Evolutionary conservation across 2,797 vertebrate species (phyloP).

Genomic region (Dendrocincla tyrannina): DNA sequence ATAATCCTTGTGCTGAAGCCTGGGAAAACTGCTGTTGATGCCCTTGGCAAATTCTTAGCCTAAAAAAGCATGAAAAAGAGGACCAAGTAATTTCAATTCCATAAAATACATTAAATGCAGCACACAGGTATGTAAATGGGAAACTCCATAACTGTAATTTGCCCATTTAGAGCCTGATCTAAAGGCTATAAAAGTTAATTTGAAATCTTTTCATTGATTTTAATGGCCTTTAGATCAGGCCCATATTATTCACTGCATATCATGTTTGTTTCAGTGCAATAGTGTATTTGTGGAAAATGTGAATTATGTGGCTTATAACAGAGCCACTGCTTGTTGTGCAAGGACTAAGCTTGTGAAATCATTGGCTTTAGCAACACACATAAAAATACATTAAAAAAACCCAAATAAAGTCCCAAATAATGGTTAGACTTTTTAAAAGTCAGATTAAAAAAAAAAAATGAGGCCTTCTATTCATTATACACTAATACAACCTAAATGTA

Average conservation of each 20-base stretch:
- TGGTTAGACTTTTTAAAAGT: not conserved
- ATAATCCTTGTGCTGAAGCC: conserved; percentile 43
- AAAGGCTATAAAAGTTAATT: conserved; percentile 64
- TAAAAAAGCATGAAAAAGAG: conserved; percentile 62
- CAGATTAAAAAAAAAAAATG: not conserved
- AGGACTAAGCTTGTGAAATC: not conserved
- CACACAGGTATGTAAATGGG: conserved; percentile 66
- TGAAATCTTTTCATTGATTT: conserved; percentile 67
- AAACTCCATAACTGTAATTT: conserved; percentile 60
- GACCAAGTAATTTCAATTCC: conserved; percentile 64
- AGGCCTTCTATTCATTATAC: not conserved
- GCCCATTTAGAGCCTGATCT: conserved; percentile 59
- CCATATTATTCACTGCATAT: not conserved
- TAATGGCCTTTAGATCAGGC: conserved; percentile 46
- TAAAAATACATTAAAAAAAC: not conserved
- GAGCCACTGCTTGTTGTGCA: not conserved
- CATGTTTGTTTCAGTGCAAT: conserved; percentile 47
- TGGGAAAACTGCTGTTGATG: conserved; percentile 63
- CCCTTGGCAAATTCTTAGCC: conserved; percentile 60
- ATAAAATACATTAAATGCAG: conserved; percentile 53
- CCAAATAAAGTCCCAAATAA: conserved; percentile 7
- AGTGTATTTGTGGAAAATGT: not conserved
- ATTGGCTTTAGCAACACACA: not conserved
- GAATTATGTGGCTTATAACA: not conserved
- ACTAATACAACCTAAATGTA: not conserved